Base-by-base conservation (phyloP, 1,140 invertebrate species). In the Drosophila funebris region DNA sequence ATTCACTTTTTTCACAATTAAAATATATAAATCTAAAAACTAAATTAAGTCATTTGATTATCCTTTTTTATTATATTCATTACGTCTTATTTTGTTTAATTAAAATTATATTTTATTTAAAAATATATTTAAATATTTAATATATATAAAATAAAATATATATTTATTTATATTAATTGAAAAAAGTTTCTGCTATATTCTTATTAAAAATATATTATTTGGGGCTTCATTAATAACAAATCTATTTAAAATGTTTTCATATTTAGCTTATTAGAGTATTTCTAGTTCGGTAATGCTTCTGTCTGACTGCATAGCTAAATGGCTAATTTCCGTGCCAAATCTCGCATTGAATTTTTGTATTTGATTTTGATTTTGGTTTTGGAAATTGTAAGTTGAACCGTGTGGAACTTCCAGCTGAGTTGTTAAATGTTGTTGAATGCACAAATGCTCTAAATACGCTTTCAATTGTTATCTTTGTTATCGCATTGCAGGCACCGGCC, bases 401-500 rank as follows among this genome's bases (percentile, higher is more conserved):
- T 5, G 13, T 41, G 13, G 5, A 41, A 41, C 14, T 73, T 81
- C 22, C 39, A 46, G 14, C 2, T 36, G 33, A 76, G 20, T 68
- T 33, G n/a, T 9, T 62, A 13, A 27, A 6, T 27, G 20, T 68
- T 33, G n/a, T 9, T 62, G 16, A 27, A 6, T 27, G 24, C 24
- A n/a, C 3, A n/a, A 1, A n/a, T 36, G 33, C 33, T 36, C 6
- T 16, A 13, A 73, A 68, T 53, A 37, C 14, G 20, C 31, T 43
- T 58, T 46, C 18, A 66, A 20, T 11, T 43, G 13, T 44, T 29
- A 29, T 8, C 18, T 9, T 1, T 31, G 14, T 37, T 3, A 29
- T 69, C 41, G 67, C 4, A 11, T 71, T 62, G 5, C 72, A 87
- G 78, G 64, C 81, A 43, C 68, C 70, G 20, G 58, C 66, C 14